These are phyloP conservation scores for Pogonocherus hispidulus DNA, from an alignment of 2,888 invertebrate genomes.

Conservation along the genomic window DNA sequence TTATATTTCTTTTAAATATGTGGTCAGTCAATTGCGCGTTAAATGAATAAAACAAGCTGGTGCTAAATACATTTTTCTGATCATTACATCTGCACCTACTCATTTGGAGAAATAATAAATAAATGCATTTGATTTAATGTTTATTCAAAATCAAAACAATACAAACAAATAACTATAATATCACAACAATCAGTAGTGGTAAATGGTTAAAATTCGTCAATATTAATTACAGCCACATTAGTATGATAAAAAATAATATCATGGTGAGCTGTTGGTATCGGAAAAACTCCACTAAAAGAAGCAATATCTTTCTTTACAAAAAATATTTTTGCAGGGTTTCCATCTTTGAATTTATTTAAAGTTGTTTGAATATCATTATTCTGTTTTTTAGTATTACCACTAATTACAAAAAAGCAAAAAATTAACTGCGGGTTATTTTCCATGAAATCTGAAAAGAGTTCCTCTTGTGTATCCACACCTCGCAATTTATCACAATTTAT, in stretches of 20 bases:
- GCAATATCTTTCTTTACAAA: conserved; percentile 26
- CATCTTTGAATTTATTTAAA: conserved; percentile 28
- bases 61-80: no score
- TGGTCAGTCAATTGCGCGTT: no score
- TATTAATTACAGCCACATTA: conserved; percentile 37
- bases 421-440: conserved; percentile 33
- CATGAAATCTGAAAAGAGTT: conserved; percentile 28
- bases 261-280: conserved; percentile 38
- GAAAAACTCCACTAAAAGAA: conserved; percentile 21
- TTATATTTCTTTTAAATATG: no score
- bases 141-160: no score
- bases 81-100: no score
- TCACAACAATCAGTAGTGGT: no score
- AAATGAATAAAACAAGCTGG: no score
- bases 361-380: conserved; percentile 31
- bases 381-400: conserved; percentile 25
- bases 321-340: conserved; percentile 37
- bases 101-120: no score
- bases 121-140: no score
- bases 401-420: conserved; percentile 34
- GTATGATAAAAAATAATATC: conserved; percentile 35
- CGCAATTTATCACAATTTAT: conserved; percentile 36
- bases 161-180: no score
- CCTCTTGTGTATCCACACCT: not conserved
- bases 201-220: conserved; percentile 35